phyloP scores from a whole-genome alignment of 2,888 invertebrate genomes.

The Melieria crassipennis region DNA sequence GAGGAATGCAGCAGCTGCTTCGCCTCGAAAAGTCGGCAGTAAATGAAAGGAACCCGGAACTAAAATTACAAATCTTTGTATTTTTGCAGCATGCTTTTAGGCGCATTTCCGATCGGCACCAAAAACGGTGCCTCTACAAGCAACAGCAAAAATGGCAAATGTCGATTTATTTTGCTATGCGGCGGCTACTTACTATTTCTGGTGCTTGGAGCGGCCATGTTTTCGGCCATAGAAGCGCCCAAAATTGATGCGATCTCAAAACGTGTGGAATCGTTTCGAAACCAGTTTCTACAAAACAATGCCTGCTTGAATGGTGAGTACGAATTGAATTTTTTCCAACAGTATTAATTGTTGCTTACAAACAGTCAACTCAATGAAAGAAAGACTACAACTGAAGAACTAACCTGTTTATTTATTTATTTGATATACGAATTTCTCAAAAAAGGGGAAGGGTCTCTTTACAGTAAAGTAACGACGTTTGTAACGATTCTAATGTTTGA shows the following conservation, averaged over 20 bases:
- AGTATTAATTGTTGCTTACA: no score
- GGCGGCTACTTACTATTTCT: constrained; percentile 71
- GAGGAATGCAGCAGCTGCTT: no score
- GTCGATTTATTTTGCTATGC: constrained; percentile 64
- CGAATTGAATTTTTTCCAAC: not conserved
- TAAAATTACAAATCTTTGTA: constrained; percentile 12
- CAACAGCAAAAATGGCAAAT: constrained; percentile 59
- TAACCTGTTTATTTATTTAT: no score
- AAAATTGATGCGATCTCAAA: constrained; percentile 71
- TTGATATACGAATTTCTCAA: no score
- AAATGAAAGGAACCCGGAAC: not conserved
- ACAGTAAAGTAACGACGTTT: no score
- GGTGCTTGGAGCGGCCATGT: constrained; percentile 79
- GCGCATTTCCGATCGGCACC: constrained; percentile 56
- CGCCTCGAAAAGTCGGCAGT: not conserved
- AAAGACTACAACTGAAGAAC: no score
- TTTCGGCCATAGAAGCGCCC: constrained; percentile 82
- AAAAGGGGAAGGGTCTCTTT: no score
- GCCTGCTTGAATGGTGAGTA: constrained; percentile 75
- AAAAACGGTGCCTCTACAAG: constrained; percentile 50
- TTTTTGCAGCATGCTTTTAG: constrained; percentile 51
- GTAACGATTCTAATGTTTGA: no score
- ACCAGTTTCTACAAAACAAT: constrained; percentile 72
- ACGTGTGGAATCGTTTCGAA: constrained; percentile 69
- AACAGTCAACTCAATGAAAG: no score